Percentiles rank a stretch among this genome's conserved stretches.
phyloP scores from a whole-genome alignment of 2,113 vertebrate genomes.

The Phyllostomus hastatus region DNA sequence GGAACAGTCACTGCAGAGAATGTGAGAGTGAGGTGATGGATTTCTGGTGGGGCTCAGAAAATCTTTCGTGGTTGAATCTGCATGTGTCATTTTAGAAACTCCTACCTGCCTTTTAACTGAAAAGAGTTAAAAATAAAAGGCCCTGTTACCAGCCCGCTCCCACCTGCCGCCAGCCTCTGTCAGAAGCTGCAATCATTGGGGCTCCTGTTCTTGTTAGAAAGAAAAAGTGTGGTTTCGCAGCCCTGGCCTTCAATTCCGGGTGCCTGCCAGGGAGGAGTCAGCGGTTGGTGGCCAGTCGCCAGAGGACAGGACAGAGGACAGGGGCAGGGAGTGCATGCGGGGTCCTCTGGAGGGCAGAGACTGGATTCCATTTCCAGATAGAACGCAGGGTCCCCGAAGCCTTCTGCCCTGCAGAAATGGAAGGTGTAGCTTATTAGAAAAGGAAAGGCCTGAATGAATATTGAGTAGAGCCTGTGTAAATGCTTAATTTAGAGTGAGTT shows the following conservation, averaged over 20 bases:
- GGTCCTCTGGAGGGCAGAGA: background rate
- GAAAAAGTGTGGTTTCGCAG: background rate
- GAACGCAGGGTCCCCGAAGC: background rate
- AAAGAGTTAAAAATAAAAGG: constrained; percentile 38
- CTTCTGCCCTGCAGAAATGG: background rate
- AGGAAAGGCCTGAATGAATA: background rate
- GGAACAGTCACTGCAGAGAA: background rate
- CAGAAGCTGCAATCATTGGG: background rate
- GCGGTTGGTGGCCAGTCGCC: background rate
- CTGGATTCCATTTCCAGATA: background rate
- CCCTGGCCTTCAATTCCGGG: background rate
- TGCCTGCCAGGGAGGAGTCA: background rate
- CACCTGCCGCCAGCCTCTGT: background rate
- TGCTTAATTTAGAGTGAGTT: background rate
- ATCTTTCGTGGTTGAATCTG: background rate
- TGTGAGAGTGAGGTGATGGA: background rate
- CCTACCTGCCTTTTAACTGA: background rate
- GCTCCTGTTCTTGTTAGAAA: background rate
- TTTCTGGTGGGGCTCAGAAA: background rate
- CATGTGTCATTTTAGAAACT: background rate
- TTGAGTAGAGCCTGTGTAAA: background rate
- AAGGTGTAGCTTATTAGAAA: constrained; percentile 18
- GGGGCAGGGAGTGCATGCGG: rapidly evolving
- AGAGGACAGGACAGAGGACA: rapidly evolving
- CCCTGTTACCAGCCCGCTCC: background rate